These are phyloP conservation scores for Pangasius macronema DNA, from an alignment of 2,797 vertebrate species.

Conservation along the genomic window DNA sequence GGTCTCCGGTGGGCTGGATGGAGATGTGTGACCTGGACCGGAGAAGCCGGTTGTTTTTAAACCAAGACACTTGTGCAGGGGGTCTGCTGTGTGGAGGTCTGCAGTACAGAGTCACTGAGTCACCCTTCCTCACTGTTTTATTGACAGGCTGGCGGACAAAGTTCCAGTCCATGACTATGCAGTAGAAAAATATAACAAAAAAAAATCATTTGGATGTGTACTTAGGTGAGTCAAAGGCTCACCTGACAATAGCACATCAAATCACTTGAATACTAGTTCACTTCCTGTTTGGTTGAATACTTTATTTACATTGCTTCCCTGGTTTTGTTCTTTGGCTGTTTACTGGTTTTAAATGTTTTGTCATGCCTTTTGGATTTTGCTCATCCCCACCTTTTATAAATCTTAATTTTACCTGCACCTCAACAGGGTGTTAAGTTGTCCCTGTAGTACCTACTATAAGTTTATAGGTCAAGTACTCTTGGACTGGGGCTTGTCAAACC, in stretches of 20 bases:
- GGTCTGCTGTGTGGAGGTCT: constrained; percentile 71
- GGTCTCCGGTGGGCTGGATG: constrained; percentile 69
- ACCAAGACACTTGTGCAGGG: constrained; percentile 72
- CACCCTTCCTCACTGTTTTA: constrained; percentile 64
- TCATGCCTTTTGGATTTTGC: background rate
- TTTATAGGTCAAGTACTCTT: no score
- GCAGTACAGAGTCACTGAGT: constrained; percentile 70
- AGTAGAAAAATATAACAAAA: constrained; percentile 30
- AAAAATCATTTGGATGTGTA: background rate
- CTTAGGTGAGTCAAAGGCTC: no score
- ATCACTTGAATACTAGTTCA: background rate
- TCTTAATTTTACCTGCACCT: background rate
- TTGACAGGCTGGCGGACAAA: constrained; percentile 71
- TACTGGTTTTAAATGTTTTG: background rate
- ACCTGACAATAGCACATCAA: background rate
- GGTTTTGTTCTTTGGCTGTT: background rate
- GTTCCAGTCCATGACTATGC: constrained; percentile 74
- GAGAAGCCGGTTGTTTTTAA: constrained; percentile 72
- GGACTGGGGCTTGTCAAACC: no score
- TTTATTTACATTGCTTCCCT: background rate
- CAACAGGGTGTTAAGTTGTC: no score
- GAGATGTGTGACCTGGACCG: constrained; percentile 44
- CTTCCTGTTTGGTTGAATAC: background rate
- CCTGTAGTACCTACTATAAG: no score
- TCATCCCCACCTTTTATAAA: no score